Base-by-base conservation (phyloP, 2,113 vertebrate species). In the Pelvicachromis taeniatus region DNA sequence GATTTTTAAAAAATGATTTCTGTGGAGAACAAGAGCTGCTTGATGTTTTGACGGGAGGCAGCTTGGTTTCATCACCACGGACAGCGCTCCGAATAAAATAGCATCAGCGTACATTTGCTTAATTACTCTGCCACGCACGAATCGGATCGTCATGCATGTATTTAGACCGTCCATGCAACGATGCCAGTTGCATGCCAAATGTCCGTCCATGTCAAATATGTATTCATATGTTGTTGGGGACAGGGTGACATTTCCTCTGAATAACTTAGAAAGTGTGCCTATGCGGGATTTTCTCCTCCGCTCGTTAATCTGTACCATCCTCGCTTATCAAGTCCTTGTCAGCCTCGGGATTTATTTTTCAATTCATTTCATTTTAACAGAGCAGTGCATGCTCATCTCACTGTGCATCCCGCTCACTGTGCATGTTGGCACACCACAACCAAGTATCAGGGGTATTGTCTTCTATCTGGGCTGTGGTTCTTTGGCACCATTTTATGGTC, bases 231-330 rank as follows among this genome's bases (percentile, higher is more conserved):
- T 79, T 33, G 78, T 23, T 26, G 53, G 79, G 7, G 26, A 77
- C 73, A 84, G 90, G 81, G 45, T 75, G 90, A 84, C 81, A 59
- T 94, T 87, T 80, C 78, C 82, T 77, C 59, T 58, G 87, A 92
- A 89, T 94, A 91, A 95, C 90, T 95, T 94, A 61, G 85, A 92
- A 93, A 94, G 94, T 95, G 92, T 79, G 89, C 56, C 81, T 58
- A 82, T 91, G 89, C 84, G 45, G 89, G 93, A 93, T 93, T 93
- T 90, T 90, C 90, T 84, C 80, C n/a, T 78, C 70, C 83, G 11
- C 54, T 84, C 88, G 75, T 83, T 91, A 95, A 93, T 92, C 93
- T 93, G 90, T 89, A 91, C 92, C 87, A 92, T 93, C 90, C 89
- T 81, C 70, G 90, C 61, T 89, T 83, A 83, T 91, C 81, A 93